Conservation (phyloP, 2,888 invertebrate genomes). For the Chorisops tibialis region DNA sequence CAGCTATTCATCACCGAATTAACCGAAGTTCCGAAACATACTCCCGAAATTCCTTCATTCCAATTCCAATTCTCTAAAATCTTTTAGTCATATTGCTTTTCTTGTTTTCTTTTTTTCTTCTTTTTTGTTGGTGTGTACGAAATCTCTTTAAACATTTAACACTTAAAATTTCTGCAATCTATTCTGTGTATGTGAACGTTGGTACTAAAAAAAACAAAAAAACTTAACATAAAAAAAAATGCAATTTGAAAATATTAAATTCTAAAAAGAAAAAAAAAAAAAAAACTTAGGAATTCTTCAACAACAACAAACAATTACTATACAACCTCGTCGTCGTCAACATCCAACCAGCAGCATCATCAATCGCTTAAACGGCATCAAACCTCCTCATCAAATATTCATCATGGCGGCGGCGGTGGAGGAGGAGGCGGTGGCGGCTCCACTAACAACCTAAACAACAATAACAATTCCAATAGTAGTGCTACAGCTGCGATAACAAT, state of each 20-base stretch:
- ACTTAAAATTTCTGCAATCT: too few species aligned
- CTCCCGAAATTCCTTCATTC: too few species aligned
- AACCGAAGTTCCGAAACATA: too few species aligned
- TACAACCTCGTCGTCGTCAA: conserved; percentile 4
- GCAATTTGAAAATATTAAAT: not conserved
- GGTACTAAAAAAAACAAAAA: too few species aligned
- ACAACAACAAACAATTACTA: conserved; percentile 23
- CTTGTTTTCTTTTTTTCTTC: too few species aligned
- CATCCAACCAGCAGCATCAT: conserved; percentile 26
- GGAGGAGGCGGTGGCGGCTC: not conserved
- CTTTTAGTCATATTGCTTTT: too few species aligned
- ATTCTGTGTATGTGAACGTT: too few species aligned
- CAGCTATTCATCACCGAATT: too few species aligned
- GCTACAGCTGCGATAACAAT: conserved; percentile 25
- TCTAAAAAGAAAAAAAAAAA: not conserved
- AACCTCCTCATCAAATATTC: not conserved
- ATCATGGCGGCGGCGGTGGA: not conserved
- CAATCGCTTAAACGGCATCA: conserved; percentile 48
- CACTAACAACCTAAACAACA: not conserved
- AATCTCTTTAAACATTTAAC: too few species aligned
- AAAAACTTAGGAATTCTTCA: conserved; percentile 14
- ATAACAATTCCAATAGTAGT: not conserved
- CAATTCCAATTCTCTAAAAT: too few species aligned
- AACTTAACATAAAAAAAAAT: too few species aligned
- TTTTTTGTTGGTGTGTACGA: too few species aligned